Evolutionary conservation across 2,888 invertebrate species (phyloP).

Genomic region (Melikaiella ostensackeni): DNA sequence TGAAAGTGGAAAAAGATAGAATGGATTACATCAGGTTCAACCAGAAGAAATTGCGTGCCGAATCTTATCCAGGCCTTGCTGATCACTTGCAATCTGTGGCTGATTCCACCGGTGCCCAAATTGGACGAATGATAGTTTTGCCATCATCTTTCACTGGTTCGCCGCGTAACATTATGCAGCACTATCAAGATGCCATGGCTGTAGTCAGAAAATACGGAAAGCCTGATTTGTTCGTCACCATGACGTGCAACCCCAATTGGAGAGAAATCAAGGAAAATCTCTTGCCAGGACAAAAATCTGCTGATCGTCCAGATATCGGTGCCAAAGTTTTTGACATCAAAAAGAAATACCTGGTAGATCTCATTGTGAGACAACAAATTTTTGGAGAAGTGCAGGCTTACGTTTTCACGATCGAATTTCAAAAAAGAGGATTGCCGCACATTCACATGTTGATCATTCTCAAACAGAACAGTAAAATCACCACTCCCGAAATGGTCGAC

Average conservation of each 20-base stretch:
- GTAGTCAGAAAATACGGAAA: too few species aligned
- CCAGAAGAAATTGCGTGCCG: too few species aligned
- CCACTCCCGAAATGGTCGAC: not conserved
- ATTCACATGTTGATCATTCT: not conserved
- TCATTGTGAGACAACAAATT: slow-evolving; percentile 3
- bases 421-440: slow-evolving; percentile 7
- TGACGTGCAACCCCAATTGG: not conserved
- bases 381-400: not conserved
- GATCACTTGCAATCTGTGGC: too few species aligned
- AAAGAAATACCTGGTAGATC: not conserved
- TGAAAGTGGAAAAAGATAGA: too few species aligned
- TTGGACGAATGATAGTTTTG: too few species aligned
- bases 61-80: too few species aligned
- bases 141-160: too few species aligned
- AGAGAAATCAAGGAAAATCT: slow-evolving; percentile 14
- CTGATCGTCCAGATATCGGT: not conserved
- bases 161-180: too few species aligned
- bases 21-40: too few species aligned
- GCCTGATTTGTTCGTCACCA: too few species aligned
- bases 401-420: not conserved
- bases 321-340: not conserved
- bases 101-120: too few species aligned
- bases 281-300: not conserved
- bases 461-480: not conserved
- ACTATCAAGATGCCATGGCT: too few species aligned